A percentile compares a stretch with the other conserved stretches of the same genome.
phyloP scores from a whole-genome alignment of 2,797 vertebrate species.

The Acestrorhynchus altus region DNA sequence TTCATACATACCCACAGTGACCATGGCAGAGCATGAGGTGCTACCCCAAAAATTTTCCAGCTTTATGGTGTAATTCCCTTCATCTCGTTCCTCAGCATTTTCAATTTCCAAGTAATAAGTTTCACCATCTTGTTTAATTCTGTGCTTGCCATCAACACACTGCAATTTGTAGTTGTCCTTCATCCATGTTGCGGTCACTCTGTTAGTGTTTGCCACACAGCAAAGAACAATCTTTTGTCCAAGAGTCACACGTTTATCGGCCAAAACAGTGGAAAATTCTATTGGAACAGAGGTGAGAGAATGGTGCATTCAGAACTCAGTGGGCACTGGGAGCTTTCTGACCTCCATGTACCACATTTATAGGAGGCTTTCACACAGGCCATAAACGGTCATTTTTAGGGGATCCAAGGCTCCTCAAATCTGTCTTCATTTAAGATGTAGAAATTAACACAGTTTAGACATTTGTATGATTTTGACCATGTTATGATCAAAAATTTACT shows the following conservation, averaged over 20 bases:
- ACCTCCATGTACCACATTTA: too few species aligned
- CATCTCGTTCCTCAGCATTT: background rate
- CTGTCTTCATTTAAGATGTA: too few species aligned
- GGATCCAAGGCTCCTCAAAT: too few species aligned
- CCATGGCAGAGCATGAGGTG: background rate
- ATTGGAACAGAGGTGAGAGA: background rate
- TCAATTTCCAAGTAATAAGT: background rate
- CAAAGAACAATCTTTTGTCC: background rate
- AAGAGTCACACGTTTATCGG: background rate
- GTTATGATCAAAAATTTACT: too few species aligned
- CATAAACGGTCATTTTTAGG: too few species aligned
- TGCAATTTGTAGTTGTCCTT: background rate
- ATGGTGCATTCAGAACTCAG: background rate
- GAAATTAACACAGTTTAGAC: too few species aligned
- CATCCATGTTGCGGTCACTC: background rate
- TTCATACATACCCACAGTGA: background rate
- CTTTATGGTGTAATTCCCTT: background rate
- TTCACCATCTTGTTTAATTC: background rate
- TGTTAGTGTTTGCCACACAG: background rate
- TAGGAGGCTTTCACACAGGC: too few species aligned
- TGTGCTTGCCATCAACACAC: background rate
- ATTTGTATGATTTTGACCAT: too few species aligned
- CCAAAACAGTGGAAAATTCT: constrained; percentile 21
- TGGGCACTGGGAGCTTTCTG: too few species aligned
- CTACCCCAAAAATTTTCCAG: background rate